A percentile compares a stretch with the other conserved stretches of the same genome.
Evolutionary conservation across 2,888 invertebrate genomes (phyloP).

Genomic region (Hypena proboscidalis): DNA sequence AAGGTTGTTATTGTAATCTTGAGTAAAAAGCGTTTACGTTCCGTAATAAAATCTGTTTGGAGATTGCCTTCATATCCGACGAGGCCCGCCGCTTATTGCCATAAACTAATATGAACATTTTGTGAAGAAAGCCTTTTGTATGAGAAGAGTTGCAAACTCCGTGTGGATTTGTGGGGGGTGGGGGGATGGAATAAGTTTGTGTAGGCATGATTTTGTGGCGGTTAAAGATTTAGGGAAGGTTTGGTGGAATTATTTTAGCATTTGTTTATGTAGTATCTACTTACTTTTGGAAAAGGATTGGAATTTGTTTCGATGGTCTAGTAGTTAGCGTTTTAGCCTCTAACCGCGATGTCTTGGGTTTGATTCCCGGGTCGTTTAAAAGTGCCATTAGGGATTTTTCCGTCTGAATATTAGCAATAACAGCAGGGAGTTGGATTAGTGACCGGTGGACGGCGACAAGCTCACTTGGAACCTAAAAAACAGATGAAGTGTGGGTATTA

Average conservation of each 20-base stretch:
- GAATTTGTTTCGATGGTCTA: too few species aligned
- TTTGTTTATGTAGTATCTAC: too few species aligned
- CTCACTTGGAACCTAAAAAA: too few species aligned
- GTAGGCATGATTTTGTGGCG: slow-evolving; percentile 1
- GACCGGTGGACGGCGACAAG: too few species aligned
- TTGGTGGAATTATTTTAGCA: slow-evolving; percentile 7
- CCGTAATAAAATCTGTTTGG: slow-evolving; percentile 40
- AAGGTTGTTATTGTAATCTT: slow-evolving; percentile 19
- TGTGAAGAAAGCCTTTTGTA: slow-evolving; percentile 62
- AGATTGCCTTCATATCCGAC: slow-evolving; percentile 41
- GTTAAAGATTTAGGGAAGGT: slow-evolving; percentile 7
- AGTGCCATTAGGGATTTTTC: too few species aligned
- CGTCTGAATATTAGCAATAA: too few species aligned
- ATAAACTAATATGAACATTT: slow-evolving; percentile 69
- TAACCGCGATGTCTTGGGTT: too few species aligned
- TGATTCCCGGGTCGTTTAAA: too few species aligned
- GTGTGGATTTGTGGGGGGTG: slow-evolving; percentile 30
- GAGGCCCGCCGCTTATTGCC: slow-evolving; percentile 51
- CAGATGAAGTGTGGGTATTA: too few species aligned
- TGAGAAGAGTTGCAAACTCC: slow-evolving; percentile 55
- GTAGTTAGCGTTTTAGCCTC: too few species aligned
- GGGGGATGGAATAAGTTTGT: slow-evolving; percentile 22
- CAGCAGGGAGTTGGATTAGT: too few species aligned
- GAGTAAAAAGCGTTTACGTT: slow-evolving; percentile 29
- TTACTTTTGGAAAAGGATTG: too few species aligned